Percentiles rank a stretch among this genome's conserved stretches.
Evolutionary conservation across 2,888 invertebrate species (phyloP).

Genomic region (Rhamnusium bicolor): DNA sequence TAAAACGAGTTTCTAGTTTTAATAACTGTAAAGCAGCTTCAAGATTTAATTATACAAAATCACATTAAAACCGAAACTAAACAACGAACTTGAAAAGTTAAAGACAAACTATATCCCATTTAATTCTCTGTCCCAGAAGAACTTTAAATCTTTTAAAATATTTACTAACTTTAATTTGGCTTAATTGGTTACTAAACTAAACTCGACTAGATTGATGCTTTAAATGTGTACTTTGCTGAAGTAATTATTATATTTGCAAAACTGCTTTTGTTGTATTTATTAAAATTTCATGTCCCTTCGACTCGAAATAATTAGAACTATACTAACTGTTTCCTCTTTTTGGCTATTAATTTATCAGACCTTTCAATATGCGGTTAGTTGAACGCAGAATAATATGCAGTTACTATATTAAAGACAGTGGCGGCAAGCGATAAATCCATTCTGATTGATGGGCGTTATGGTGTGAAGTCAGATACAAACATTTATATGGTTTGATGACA

Average conservation of each 20-base stretch:
- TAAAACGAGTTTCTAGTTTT: slow-evolving; percentile 29
- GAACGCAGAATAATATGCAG: no score
- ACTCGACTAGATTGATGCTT: not conserved
- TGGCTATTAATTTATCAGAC: no score
- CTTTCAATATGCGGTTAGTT: no score
- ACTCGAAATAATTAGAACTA: no score
- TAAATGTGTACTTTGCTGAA: not conserved
- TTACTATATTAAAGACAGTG: no score
- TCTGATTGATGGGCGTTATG: no score
- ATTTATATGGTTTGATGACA: no score
- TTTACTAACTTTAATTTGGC: slow-evolving; percentile 9
- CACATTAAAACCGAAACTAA: slow-evolving; percentile 20
- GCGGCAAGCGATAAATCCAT: no score
- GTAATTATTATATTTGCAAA: not conserved
- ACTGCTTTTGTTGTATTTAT: not conserved
- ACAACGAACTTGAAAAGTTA: slow-evolving; percentile 13
- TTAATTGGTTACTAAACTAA: slow-evolving; percentile 11
- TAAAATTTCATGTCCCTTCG: not conserved
- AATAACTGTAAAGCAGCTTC: not conserved
- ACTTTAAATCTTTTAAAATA: not conserved
- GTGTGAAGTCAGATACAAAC: no score
- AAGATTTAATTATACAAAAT: slow-evolving; percentile 30
- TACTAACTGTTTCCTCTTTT: no score
- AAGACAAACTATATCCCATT: slow-evolving; percentile 6
- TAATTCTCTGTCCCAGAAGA: slow-evolving; percentile 8